phyloP scores from a whole-genome alignment of 2,888 invertebrate species.

The Ormyrus thymus region DNA sequence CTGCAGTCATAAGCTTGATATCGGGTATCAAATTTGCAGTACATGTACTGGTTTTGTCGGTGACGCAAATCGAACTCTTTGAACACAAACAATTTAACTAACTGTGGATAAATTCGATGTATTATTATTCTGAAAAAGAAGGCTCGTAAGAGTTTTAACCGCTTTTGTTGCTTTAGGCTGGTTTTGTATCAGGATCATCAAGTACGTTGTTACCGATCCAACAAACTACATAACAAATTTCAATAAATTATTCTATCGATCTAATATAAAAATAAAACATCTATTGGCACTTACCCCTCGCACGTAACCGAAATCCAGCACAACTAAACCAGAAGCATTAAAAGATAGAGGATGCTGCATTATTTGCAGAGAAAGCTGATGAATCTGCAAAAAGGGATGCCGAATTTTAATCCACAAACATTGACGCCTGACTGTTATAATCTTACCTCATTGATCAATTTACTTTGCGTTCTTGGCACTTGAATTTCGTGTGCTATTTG shows the following conservation, averaged over 20 bases:
- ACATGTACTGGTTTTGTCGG: too few species aligned
- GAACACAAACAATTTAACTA: too few species aligned
- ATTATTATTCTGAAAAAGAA: too few species aligned
- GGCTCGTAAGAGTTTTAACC: too few species aligned
- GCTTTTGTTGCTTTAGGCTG: slow-evolving; percentile 18
- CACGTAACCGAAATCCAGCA: slow-evolving; percentile 52
- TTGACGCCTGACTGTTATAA: too few species aligned
- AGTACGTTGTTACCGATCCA: slow-evolving; percentile 52
- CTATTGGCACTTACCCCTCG: slow-evolving; percentile 45
- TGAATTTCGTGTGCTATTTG: slow-evolving; percentile 17
- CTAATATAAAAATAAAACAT: neutral
- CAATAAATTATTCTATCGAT: slow-evolving; percentile 1
- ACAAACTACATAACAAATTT: slow-evolving; percentile 43
- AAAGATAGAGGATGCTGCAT: slow-evolving; percentile 57
- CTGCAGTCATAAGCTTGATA: too few species aligned
- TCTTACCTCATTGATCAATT: slow-evolving; percentile 7
- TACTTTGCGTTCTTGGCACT: neutral
- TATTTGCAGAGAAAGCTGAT: slow-evolving; percentile 58
- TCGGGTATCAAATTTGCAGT: too few species aligned
- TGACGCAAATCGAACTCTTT: too few species aligned
- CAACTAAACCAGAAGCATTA: slow-evolving; percentile 57
- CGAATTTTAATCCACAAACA: neutral
- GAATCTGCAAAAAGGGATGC: slow-evolving; percentile 30
- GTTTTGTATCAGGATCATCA: slow-evolving; percentile 55
- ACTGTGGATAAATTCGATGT: too few species aligned